Base-by-base conservation (phyloP, 2,797 vertebrate genomes). In the Linurgus olivaceus region DNA sequence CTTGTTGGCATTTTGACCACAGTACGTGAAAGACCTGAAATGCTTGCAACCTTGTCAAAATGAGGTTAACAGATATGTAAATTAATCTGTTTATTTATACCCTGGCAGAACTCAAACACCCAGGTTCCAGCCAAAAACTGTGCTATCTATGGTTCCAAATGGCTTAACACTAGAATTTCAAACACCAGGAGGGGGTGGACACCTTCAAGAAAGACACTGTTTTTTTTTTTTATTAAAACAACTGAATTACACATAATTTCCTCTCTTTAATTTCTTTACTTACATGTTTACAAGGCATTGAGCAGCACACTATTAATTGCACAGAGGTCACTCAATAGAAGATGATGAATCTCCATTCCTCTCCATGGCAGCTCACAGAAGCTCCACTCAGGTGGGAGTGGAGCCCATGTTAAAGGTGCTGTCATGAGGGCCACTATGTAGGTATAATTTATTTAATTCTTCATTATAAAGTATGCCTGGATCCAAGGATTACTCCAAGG, bases 61-160 rank as follows among this genome's bases (percentile, higher is more conserved):
- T 40, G 51, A 62, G 95, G 73, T 61, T 96, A 95, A 97, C 96
- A 97, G 96, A 91, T 96, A 97, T 97, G 96, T 90, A 97, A 97
- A 98, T 96, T 79, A 91, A 57, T 55, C 66, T 83, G 85, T 97
- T 96, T 97, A 97, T 97, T 96, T 95, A 95, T 97, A 97, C 77
- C 67, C 73, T 96, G 83, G 88, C 90, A 96, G 90, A 84, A 70
- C 42, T 93, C 79, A 90, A 85, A 94, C 77, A 73, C 44, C 5
- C 37, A 94, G 66, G 88, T 95, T 95, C 83, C 55, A 94, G 83
- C 90, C 80, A 93, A 92, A 96, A 90, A 1, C 52, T 76, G 33
- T 50, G 52, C 91, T 94, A 7, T 87, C 91, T 94, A 6, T 88
- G 65, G 88, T 92, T 95, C 86, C 90, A 95, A 96, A 55, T 78